Percentiles rank a stretch among this genome's conserved stretches.
phyloP scores from a whole-genome alignment of 2,888 invertebrate genomes.

The Sceliomorpha sp. region DNA sequence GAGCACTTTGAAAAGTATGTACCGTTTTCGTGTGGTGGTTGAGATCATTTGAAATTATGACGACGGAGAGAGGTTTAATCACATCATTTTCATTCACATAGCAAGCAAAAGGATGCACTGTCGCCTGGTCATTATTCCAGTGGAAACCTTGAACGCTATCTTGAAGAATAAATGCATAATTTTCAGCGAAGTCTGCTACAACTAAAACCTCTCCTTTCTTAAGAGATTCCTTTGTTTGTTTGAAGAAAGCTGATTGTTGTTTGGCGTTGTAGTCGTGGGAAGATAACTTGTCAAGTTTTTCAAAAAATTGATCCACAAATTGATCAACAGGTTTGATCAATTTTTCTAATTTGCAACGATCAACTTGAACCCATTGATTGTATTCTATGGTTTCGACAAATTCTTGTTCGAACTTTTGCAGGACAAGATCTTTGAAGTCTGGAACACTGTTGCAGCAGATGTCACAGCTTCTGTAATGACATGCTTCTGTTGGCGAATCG shows the following conservation, averaged over 20 bases:
- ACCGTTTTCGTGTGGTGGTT: slow-evolving; percentile 26
- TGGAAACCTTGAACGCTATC: not conserved
- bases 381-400: not conserved
- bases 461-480: not conserved
- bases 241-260: not conserved
- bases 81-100: slow-evolving; percentile 19
- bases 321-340: not conserved
- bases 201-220: not conserved
- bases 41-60: slow-evolving; percentile 47
- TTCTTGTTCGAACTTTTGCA: not conserved
- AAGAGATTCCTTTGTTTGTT: not conserved
- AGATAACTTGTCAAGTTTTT: not conserved
- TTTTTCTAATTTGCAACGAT: not conserved
- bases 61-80: slow-evolving; percentile 30
- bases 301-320: not conserved
- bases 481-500: slow-evolving; percentile 6
- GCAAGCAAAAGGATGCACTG: not conserved
- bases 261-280: not conserved
- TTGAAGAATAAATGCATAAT: not conserved
- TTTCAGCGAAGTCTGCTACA: too few relatives aligned
- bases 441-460: not conserved
- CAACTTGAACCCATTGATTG: not conserved
- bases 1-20: slow-evolving; percentile 14
- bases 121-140: not conserved
- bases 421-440: not conserved